Evolutionary conservation across 2,888 invertebrate species (phyloP).

Genomic region (Zootermopsis nevadensis): DNA sequence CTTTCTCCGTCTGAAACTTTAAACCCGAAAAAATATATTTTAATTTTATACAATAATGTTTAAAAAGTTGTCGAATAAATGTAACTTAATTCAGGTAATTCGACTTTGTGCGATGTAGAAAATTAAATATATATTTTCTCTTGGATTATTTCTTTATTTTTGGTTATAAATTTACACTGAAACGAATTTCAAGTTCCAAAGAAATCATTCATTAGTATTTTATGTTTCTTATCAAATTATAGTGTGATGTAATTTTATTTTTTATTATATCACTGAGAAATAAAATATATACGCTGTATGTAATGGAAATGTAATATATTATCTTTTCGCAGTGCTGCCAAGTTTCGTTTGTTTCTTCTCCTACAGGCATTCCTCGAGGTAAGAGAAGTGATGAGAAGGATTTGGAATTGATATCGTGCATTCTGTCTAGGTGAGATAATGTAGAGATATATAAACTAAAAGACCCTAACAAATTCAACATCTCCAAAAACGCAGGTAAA

Average conservation of each 20-base stretch:
- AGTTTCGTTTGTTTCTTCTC: constrained; percentile 46
- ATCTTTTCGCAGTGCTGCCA: constrained; percentile 29
- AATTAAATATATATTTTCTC: no score
- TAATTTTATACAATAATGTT: no score
- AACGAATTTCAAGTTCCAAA: background rate
- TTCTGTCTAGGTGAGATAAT: background rate
- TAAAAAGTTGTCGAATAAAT: no score
- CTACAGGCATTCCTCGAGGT: constrained; percentile 51
- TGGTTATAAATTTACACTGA: no score
- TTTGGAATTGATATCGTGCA: constrained; percentile 24
- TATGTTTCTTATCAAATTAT: background rate
- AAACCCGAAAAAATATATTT: no score
- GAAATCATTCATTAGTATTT: background rate
- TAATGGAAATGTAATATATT: background rate
- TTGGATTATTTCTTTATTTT: no score
- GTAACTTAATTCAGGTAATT: no score
- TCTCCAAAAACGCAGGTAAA: constrained; percentile 20
- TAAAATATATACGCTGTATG: background rate
- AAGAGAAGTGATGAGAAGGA: constrained; percentile 31
- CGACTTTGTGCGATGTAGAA: no score
- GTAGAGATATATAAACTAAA: background rate
- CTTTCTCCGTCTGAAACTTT: no score
- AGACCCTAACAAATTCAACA: background rate
- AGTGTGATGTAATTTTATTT: background rate
- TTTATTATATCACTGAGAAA: background rate